Percentiles rank a stretch among this genome's conserved stretches.
Evolutionary conservation across 2,113 vertebrate genomes (phyloP).

Genomic region (Alexandromys fortis): DNA sequence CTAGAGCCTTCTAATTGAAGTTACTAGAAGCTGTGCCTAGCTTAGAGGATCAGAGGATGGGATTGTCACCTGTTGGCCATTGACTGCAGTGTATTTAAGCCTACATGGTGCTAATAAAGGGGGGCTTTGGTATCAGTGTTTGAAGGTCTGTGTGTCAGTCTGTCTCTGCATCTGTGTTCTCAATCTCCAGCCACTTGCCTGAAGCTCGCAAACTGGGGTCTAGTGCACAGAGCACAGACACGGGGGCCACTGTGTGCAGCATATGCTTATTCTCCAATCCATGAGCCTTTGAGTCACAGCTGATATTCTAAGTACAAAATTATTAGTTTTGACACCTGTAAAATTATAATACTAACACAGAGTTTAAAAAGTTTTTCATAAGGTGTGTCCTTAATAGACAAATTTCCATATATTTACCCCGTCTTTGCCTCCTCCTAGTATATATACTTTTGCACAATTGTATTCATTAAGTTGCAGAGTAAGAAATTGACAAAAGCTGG

Average conservation of each 20-base stretch:
- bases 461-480: background rate
- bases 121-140: too few species aligned
- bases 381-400: background rate
- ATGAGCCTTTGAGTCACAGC: background rate
- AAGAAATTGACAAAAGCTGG: background rate
- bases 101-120: too few species aligned
- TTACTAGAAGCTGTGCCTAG: too few species aligned
- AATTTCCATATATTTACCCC: background rate
- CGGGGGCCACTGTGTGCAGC: background rate
- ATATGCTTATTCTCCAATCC: background rate
- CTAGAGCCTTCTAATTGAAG: too few species aligned
- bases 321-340: background rate
- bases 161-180: too few species aligned
- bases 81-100: too few species aligned
- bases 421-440: background rate
- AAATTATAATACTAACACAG: background rate
- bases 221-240: too few species aligned
- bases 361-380: background rate
- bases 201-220: too few species aligned
- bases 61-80: too few species aligned
- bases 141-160: too few species aligned
- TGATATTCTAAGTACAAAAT: constrained; percentile 14
- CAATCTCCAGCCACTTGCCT: too few species aligned
- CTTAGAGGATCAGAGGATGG: too few species aligned
- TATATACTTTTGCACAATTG: background rate